Conservation (phyloP, 1,140 invertebrate species). For the Drepana arcuata region DNA sequence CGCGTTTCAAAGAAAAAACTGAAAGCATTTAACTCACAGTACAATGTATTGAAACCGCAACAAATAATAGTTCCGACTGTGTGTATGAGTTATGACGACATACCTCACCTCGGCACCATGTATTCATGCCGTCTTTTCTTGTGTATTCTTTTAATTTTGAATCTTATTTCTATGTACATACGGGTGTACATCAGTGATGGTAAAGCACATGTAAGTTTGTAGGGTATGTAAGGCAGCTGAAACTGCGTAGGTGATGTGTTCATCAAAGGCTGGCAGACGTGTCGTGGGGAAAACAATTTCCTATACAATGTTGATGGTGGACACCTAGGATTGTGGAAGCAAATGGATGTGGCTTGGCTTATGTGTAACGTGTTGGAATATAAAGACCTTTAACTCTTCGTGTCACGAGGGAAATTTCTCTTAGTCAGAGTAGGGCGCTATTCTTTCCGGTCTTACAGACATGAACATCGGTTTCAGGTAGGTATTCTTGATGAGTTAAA, state of each 20-base stretch:
- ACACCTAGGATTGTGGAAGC: too few species aligned
- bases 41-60: constrained; percentile 57
- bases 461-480: too few species aligned
- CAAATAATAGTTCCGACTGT: constrained; percentile 62
- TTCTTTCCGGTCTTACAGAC: too few species aligned
- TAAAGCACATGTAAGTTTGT: constrained; percentile 13
- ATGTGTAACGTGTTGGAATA: too few species aligned
- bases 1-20: constrained; percentile 44
- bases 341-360: too few species aligned
- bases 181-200: neutral
- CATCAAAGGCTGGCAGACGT: constrained; percentile 48
- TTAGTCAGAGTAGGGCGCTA: too few species aligned
- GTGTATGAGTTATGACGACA: constrained; percentile 53
- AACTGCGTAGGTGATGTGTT: constrained; percentile 51
- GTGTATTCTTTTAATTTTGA: constrained; percentile 3
- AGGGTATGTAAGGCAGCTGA: constrained; percentile 37
- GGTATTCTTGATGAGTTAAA: too few species aligned
- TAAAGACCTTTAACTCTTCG: too few species aligned
- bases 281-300: constrained; percentile 55
- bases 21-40: constrained; percentile 47
- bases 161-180: constrained; percentile 9
- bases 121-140: constrained; percentile 5
- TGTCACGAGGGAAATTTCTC: too few species aligned
- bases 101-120: constrained; percentile 30
- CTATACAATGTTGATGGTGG: constrained; percentile 44